Conservation (phyloP, 2,888 invertebrate genomes). For the Eupithecia centaureata region DNA sequence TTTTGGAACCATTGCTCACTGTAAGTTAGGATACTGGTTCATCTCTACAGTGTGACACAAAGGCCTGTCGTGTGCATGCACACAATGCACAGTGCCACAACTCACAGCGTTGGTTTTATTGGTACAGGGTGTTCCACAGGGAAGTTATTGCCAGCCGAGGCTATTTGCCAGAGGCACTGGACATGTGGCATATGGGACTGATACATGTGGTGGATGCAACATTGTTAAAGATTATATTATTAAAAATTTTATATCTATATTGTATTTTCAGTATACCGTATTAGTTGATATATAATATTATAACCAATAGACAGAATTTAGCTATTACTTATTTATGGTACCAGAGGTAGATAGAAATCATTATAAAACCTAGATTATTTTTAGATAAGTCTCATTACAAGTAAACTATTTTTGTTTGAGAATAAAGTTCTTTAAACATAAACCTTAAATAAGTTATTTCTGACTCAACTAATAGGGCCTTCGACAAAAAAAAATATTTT, state of each 20-base stretch:
- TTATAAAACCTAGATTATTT: no score
- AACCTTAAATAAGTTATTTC: no score
- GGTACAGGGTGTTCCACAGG: conserved; percentile 1
- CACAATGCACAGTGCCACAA: conserved; percentile 27
- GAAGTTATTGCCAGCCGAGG: not conserved
- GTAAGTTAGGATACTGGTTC: not conserved
- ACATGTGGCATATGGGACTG: not conserved
- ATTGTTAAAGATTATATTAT: not conserved
- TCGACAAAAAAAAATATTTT: not conserved
- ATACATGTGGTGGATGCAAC: not conserved
- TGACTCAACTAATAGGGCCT: no score
- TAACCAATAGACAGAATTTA: no score
- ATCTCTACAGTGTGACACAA: not conserved
- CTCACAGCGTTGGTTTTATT: conserved; percentile 26
- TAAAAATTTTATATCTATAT: no score
- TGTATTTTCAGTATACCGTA: no score
- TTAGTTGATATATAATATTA: no score
- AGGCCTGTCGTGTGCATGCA: conserved; percentile 17
- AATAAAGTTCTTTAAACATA: no score
- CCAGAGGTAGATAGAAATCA: no score
- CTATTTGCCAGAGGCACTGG: not conserved
- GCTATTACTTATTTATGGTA: no score
- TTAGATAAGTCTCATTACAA: no score
- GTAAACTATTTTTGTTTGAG: no score
- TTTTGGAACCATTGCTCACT: not conserved